Base-by-base conservation (phyloP, 2,888 invertebrate species). In the Andrena minutula region DNA sequence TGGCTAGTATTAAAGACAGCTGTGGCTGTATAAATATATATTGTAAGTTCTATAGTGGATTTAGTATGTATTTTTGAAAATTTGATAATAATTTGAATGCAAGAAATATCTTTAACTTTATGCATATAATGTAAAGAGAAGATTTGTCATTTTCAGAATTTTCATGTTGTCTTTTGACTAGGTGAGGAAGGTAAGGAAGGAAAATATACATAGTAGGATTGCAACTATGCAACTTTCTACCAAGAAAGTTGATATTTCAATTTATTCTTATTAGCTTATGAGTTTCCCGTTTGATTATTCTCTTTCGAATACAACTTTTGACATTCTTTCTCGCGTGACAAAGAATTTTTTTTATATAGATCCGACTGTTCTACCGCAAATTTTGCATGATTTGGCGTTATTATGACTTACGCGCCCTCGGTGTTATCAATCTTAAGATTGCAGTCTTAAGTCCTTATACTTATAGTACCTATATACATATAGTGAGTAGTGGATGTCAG, bases 341-440 rank as follows among this genome's bases (percentile, higher is more conserved):
- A 5, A 23, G 2, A 41, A 6, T 10, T 53, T 60, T 30, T 56
- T 28, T 12, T 49, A 1, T 12, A 58, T 16, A 56, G 41, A 47
- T 64, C 32, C 10, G 5, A 10, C 6, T 41, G n/a, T n/a, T 47
- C 30, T 47, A n/a, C 30, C 5, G n/a, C 26, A 64, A 0, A 35
- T 41, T 47, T 16, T 0, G 23, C 2, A n/a, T 32, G 8, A 32
- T 8, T 32, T 32, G 8, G 1, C 32, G 32, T 41, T 41, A 23
- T 23, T 10, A 26, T 65, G 58, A 64, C 23, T 8, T 8, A 8
- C 69, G 32, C 23, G 20, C 16, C 16, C 66, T 60, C 28, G 32
- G n/a, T 66, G 63, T 68, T 80, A 56, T 41, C 35, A 71, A 56
- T 71, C 49, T 60, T 66, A 51, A 68, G 26, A 75, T 35, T 75